Conservation (phyloP, 2,797 vertebrate species). For the Oophaga sylvatica region DNA sequence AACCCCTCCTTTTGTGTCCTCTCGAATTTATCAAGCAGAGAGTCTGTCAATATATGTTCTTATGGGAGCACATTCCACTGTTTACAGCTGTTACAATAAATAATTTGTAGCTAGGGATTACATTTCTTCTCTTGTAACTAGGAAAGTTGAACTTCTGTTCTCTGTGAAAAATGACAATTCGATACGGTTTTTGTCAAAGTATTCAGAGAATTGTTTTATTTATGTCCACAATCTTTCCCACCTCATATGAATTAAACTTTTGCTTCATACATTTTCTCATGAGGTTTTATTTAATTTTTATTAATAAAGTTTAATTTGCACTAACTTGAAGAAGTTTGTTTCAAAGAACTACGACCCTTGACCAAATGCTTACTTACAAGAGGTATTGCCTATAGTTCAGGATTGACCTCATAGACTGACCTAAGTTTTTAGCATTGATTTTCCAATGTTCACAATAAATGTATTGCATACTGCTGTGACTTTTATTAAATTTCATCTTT, state of each 20-base stretch:
- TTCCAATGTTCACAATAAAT: not conserved
- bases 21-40: not conserved
- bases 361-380: not conserved
- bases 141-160: conserved; percentile 1
- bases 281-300: not conserved
- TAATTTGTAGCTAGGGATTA: conserved; percentile 8
- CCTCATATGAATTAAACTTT: not conserved
- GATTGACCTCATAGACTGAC: not conserved
- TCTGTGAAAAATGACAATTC: not conserved
- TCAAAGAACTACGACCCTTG: not conserved
- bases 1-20: not conserved
- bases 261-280: not conserved
- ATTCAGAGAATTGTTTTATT: not conserved
- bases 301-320: not conserved
- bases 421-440: not conserved
- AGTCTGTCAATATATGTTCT: not conserved
- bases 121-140: not conserved
- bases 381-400: not conserved
- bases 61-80: not conserved
- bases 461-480: not conserved
- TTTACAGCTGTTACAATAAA: conserved; percentile 3
- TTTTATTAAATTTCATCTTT: not conserved
- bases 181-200: not conserved
- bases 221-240: not conserved
- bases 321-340: not conserved